These are phyloP conservation scores for Labeo rohita DNA, from an alignment of 2,113 vertebrate genomes.

Conservation along the genomic window DNA sequence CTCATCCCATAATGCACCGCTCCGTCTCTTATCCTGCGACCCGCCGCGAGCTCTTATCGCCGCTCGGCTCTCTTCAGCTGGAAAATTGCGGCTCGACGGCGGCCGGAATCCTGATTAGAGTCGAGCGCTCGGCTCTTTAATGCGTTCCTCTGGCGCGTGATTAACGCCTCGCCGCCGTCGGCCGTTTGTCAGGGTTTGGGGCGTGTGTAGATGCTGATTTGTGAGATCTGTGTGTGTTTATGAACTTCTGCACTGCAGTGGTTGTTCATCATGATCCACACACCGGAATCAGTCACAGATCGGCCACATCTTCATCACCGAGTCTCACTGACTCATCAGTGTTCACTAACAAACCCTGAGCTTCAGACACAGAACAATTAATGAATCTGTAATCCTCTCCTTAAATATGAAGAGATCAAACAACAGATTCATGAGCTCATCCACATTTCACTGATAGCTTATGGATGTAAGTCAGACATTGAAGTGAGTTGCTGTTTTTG, in stretches of 20 bases:
- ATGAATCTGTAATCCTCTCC: too few species aligned
- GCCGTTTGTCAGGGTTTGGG: background rate
- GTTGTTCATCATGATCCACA: background rate
- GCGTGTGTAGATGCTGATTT: constrained; percentile 2
- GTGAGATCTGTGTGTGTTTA: background rate
- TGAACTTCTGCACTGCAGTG: background rate
- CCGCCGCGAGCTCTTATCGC: background rate
- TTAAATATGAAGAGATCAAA: too few species aligned
- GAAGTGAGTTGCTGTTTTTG: too few species aligned
- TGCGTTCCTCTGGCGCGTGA: background rate
- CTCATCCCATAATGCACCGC: constrained; percentile 16
- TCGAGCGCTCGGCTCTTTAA: background rate
- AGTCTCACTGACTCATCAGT: background rate
- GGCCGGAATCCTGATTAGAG: background rate
- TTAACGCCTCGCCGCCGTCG: background rate
- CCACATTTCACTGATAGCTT: too few species aligned
- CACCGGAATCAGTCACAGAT: background rate
- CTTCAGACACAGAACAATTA: too few species aligned
- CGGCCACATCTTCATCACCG: too few species aligned
- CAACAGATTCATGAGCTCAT: too few species aligned
- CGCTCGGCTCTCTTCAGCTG: background rate
- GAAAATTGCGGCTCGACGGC: background rate
- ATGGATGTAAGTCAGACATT: too few species aligned
- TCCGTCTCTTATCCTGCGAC: background rate
- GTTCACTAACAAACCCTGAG: too few species aligned